Conservation (phyloP, 2,113 vertebrate genomes). For the Xenopus laevis region DNA sequence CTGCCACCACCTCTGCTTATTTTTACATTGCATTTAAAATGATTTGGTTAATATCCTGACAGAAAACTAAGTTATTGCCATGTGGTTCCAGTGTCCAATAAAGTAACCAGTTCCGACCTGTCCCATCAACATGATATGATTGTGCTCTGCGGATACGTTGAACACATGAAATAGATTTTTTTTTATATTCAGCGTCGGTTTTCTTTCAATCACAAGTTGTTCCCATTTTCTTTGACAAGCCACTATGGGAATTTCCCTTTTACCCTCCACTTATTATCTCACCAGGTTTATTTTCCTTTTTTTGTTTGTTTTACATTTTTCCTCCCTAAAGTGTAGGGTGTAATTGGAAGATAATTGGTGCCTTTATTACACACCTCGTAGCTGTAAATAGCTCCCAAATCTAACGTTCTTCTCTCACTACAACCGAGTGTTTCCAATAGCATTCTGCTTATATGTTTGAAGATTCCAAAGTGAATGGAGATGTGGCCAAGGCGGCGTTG, state of each 20-base stretch:
- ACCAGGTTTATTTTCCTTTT: too few relatives aligned
- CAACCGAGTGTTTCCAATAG: constrained; percentile 76
- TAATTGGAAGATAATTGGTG: constrained; percentile 37
- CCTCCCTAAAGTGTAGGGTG: not conserved
- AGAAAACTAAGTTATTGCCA: not conserved
- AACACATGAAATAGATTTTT: not conserved
- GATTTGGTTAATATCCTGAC: not conserved
- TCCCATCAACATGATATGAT: not conserved
- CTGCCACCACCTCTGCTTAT: too few relatives aligned
- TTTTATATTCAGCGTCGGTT: too few relatives aligned
- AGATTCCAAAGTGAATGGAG: constrained; percentile 98
- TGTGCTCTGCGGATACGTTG: too few relatives aligned
- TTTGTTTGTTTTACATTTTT: too few relatives aligned
- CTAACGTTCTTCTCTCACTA: constrained; percentile 39
- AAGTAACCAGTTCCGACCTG: too few relatives aligned
- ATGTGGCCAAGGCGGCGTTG: constrained; percentile 92
- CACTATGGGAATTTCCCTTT: too few relatives aligned
- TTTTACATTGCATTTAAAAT: not conserved
- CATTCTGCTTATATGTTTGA: constrained; percentile 82
- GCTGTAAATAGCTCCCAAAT: constrained; percentile 1
- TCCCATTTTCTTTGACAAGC: too few relatives aligned
- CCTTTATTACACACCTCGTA: constrained; percentile 40
- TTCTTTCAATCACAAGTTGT: too few relatives aligned
- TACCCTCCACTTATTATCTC: too few relatives aligned
- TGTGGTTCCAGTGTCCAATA: not conserved